Evolutionary conservation across 2,888 invertebrate genomes (phyloP).

Genomic region (Arrhopalites spinosus): DNA sequence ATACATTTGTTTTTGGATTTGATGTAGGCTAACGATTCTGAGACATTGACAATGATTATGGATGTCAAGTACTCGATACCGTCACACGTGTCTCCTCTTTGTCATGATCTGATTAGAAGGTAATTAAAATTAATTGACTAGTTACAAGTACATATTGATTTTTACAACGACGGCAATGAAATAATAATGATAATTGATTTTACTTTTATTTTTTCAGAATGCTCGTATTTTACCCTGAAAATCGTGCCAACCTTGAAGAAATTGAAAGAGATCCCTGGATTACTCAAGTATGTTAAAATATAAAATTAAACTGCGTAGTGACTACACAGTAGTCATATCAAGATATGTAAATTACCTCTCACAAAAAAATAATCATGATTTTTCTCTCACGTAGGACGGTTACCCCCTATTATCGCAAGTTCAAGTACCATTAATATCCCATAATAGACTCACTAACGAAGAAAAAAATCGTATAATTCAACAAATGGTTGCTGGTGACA

Average conservation of each 20-base stretch:
- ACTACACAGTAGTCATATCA: not conserved
- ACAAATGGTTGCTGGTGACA: constrained; percentile 94
- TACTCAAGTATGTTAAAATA: constrained; percentile 20
- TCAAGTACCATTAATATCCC: constrained; percentile 79
- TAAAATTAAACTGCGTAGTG: not conserved
- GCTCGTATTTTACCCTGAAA: constrained; percentile 91
- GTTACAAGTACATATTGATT: too few species aligned
- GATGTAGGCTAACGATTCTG: constrained; percentile 86
- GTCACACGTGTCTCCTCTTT: constrained; percentile 80
- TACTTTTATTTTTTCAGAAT: too few species aligned
- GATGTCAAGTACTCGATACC: constrained; percentile 97
- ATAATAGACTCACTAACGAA: constrained; percentile 87
- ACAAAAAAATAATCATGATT: not conserved
- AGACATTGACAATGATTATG: constrained; percentile 99
- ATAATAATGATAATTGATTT: too few species aligned
- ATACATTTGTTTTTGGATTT: too few species aligned
- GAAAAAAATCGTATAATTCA: constrained; percentile 90
- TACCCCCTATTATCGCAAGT: constrained; percentile 32
- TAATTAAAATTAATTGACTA: too few species aligned
- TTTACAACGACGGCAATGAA: too few species aligned
- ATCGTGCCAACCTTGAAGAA: constrained; percentile 83
- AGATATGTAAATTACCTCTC: too few species aligned
- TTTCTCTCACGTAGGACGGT: constrained; percentile 34
- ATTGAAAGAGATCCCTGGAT: constrained; percentile 86
- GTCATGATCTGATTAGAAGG: constrained; percentile 84